Evolutionary conservation across 2,113 vertebrate species (phyloP).

Genomic region (Columba janthina): DNA sequence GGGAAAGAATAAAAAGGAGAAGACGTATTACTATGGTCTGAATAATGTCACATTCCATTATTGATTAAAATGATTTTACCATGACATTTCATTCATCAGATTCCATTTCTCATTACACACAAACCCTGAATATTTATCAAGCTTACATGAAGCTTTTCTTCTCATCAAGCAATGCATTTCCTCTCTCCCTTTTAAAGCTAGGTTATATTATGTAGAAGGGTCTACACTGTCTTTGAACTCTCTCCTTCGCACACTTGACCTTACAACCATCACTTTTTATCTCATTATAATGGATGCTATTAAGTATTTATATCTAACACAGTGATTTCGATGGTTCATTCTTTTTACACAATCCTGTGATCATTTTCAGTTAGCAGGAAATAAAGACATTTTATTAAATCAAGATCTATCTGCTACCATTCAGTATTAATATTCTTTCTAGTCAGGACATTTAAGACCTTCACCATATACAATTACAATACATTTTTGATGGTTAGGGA

Average conservation of each 20-base stretch:
- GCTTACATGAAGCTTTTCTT: constrained; percentile 43
- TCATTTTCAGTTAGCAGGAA: constrained; percentile 38
- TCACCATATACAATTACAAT: not conserved
- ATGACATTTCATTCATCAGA: constrained; percentile 66
- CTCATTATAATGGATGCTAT: constrained; percentile 51
- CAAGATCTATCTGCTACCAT: not conserved
- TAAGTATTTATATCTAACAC: constrained; percentile 64
- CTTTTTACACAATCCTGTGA: constrained; percentile 43
- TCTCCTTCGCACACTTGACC: constrained; percentile 50
- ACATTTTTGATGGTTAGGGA: not conserved
- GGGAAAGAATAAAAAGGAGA: constrained; percentile 6
- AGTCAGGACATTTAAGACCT: constrained; percentile 2
- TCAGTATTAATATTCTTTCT: constrained; percentile 25
- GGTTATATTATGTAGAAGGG: constrained; percentile 32
- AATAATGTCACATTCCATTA: constrained; percentile 64
- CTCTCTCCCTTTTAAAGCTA: not conserved
- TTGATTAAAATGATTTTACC: constrained; percentile 67
- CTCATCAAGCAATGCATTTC: constrained; percentile 28
- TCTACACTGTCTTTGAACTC: constrained; percentile 36
- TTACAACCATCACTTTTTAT: constrained; percentile 58
- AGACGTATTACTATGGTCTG: constrained; percentile 16
- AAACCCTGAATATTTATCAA: constrained; percentile 55
- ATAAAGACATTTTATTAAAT: constrained; percentile 54
- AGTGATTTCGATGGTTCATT: constrained; percentile 43
- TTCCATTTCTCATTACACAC: constrained; percentile 56